Percentiles rank a stretch among this genome's conserved stretches.
phyloP scores from a whole-genome alignment of 2,113 vertebrate species.

The Pterophyllum scalare region DNA sequence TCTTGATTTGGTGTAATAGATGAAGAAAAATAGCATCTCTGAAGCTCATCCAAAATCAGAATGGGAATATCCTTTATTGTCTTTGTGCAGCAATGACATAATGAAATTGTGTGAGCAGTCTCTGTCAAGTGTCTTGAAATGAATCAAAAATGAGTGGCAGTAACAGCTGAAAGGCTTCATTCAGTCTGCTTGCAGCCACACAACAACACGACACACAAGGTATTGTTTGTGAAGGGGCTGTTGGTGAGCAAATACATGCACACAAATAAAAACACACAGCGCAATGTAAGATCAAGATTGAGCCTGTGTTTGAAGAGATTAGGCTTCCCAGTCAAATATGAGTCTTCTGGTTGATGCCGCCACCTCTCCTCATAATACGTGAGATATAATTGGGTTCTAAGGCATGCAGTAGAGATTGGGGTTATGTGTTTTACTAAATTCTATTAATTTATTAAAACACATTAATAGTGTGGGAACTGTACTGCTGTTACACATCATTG shows the following conservation, averaged over 20 bases:
- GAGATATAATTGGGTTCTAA: not conserved
- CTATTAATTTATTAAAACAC: not conserved
- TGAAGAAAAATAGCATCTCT: not conserved
- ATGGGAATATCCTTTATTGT: too few species aligned
- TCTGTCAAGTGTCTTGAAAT: not conserved
- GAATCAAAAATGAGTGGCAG: not conserved
- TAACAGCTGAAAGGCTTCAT: conserved; percentile 21
- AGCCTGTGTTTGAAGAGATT: conserved; percentile 43
- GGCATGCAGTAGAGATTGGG: not conserved
- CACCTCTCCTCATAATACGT: not conserved
- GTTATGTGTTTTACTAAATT: not conserved
- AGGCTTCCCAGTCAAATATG: conserved; percentile 18
- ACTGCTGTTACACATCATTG: not conserved
- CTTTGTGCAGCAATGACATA: too few species aligned
- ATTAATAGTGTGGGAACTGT: not conserved
- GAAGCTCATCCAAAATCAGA: conserved; percentile 19
- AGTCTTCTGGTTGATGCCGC: conserved; percentile 9
- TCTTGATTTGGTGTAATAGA: not conserved
- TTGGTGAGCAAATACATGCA: conserved; percentile 13
- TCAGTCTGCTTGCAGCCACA: not conserved
- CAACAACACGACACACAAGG: conserved; percentile 12
- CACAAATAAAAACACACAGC: conserved; percentile 20
- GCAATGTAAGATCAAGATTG: conserved; percentile 13
- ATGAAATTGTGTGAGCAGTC: too few species aligned
- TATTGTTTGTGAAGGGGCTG: conserved; percentile 22